phyloP scores from a whole-genome alignment of 1,140 invertebrate species.

The Caenorhabditis elegans region WBcel235 BX284605.5:8779501-8780000 shows the following conservation, averaged over 20 bases:
- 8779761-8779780: constrained; percentile 8
- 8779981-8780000: too few species aligned
- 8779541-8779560: too few species aligned
- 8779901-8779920: constrained; percentile 5
- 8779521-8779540: too few species aligned
- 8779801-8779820: not conserved
- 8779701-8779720: not conserved
- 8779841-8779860: not conserved
- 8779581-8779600: not conserved
- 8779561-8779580: too few species aligned
- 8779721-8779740: not conserved
- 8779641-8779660: constrained; percentile 17
- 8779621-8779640: not conserved
- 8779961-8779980: too few species aligned
- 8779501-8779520: too few species aligned
- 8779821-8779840: constrained; percentile 7
- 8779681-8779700: not conserved
- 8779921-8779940: too few species aligned
- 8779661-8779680: constrained; percentile 1
- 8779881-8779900: not conserved
- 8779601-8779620: not conserved
- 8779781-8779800: constrained; percentile 16
- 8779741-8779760: constrained; percentile 31
- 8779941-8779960: too few species aligned
- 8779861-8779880: not conserved